Evolutionary conservation across 1,140 invertebrate genomes (phyloP).

Genomic region (Gyrodactylus bullatarudis): DNA sequence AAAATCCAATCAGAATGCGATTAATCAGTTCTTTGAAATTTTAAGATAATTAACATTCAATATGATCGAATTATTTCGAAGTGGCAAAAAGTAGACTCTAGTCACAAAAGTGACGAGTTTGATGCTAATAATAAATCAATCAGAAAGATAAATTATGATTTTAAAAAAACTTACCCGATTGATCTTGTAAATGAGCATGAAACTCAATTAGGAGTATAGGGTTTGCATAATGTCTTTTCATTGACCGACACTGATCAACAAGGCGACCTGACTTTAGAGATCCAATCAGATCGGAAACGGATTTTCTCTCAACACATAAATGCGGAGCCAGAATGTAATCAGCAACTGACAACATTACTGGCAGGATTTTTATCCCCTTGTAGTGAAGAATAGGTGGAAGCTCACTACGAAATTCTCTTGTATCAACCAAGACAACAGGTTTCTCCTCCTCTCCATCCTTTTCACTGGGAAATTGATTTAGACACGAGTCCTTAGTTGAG

Average conservation of each 20-base stretch:
- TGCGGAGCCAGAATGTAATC: slow-evolving; percentile 89
- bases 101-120: too few relatives aligned
- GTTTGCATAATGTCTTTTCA: slow-evolving; percentile 32
- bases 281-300: slow-evolving; percentile 74
- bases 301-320: slow-evolving; percentile 66
- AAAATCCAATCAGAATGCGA: too few relatives aligned
- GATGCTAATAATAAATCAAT: too few relatives aligned
- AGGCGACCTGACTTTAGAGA: slow-evolving; percentile 68
- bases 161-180: neutral
- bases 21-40: too few relatives aligned
- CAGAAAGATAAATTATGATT: neutral
- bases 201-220: slow-evolving; percentile 59
- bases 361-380: slow-evolving; percentile 36
- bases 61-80: too few relatives aligned
- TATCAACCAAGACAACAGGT: slow-evolving; percentile 48
- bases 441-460: neutral
- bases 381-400: slow-evolving; percentile 65
- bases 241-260: slow-evolving; percentile 47
- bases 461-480: neutral
- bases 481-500: neutral
- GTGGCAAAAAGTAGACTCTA: too few relatives aligned
- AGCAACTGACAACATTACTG: slow-evolving; percentile 21
- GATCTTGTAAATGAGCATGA: neutral
- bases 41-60: too few relatives aligned
- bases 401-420: slow-evolving; percentile 85